Percentiles rank a stretch among this genome's conserved stretches.
These are phyloP conservation scores for Podilymbus podiceps DNA, from an alignment of 2,113 vertebrate genomes.

Conservation along the genomic window DNA sequence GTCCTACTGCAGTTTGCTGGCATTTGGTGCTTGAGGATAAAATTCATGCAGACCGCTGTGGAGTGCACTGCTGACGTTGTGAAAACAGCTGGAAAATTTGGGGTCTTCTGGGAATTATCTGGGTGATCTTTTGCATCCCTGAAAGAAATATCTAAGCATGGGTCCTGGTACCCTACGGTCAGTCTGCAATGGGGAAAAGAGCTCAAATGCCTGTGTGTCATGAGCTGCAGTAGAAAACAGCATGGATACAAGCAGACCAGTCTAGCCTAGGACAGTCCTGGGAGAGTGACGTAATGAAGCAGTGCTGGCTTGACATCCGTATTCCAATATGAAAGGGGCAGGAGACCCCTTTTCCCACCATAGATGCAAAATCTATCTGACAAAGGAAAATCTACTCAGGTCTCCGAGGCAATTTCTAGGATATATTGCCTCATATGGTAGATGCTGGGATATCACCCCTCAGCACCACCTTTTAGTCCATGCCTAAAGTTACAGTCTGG, in stretches of 20 bases:
- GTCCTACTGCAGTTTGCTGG: background rate
- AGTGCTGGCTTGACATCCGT: background rate
- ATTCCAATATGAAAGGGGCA: background rate
- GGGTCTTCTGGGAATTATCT: background rate
- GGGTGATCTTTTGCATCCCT: background rate
- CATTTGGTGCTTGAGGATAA: background rate
- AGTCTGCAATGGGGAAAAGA: background rate
- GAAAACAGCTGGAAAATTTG: background rate
- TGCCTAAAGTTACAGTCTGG: background rate
- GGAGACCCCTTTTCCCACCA: background rate
- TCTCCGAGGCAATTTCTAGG: background rate
- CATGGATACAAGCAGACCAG: background rate
- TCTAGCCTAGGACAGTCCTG: background rate
- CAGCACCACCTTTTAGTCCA: background rate
- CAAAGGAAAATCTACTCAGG: background rate
- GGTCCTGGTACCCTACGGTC: background rate
- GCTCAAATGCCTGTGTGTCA: background rate
- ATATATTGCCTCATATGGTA: accelerated
- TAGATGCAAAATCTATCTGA: background rate
- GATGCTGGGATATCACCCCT: background rate
- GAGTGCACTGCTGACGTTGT: background rate
- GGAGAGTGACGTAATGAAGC: background rate
- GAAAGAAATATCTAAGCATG: background rate
- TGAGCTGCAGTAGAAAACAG: background rate
- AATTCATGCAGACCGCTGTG: background rate